Base-by-base conservation (phyloP, 2,888 invertebrate genomes). In the Boloria euphrosyne region DNA sequence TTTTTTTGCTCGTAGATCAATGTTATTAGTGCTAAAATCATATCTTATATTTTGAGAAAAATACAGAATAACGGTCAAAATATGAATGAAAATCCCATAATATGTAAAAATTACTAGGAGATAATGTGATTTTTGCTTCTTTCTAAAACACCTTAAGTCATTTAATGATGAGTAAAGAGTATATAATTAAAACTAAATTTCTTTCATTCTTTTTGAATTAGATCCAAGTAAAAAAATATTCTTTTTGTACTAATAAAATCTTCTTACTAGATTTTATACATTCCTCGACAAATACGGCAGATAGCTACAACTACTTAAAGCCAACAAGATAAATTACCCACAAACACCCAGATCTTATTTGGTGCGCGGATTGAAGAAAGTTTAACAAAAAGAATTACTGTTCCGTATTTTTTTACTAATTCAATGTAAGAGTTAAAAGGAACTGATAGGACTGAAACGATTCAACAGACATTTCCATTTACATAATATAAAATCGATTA, bases 261-360 rank as follows among this genome's bases (percentile, higher is more conserved):
- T 13, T 59, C 49, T 31, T n/a, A 49, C 17, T 43, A 38, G 14
- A 44, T 50, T 60, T 60, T 50, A 51, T 50, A 43, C 22, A 47
- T 57, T 57, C 27, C 13, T 17, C 16, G 13, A 64, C 57, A 57
- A 63, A 63, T 57, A 57, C 50, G n/a, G 38, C 52, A 44, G 16
- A 63, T 49, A 65, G 51, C 65, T 65, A 61, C 63, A 62, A 59
- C 64, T 62, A 62, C 65, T 67, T 65, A 65, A 51, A 65, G 62
- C 62, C 69, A 65, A 63, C 62, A 59, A 65, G 67, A 67, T 67
- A 65, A 70, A 70, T 67, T 67, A 62, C 65, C 60, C 18, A 67
- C 51, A 65, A 67, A 67, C 67, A 62, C 50, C 65, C 65, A 49
- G 65, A 67, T 65, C 65, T 50, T 67, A 65, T 67, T 67, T 63